Base-by-base conservation (phyloP, 2,888 invertebrate species). In the Prionchulus punctatus region DNA sequence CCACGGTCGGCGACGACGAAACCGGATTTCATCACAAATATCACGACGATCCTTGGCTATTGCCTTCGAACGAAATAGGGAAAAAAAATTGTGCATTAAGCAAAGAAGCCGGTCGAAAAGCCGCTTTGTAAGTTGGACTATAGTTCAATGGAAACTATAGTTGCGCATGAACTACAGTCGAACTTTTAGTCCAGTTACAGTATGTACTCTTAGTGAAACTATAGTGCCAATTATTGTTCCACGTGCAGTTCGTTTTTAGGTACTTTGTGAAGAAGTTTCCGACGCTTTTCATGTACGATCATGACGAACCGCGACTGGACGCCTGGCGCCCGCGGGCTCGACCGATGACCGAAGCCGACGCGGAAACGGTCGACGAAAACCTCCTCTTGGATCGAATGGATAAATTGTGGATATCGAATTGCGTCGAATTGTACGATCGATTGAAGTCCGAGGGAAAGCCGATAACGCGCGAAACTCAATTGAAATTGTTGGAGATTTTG, bases 21-120 rank as follows among this genome's bases (percentile, higher is more conserved):
- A 87, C 86, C 0, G 86, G 86, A n/a, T 78, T 86, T 1, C 85
- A 86, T 70, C 91, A 85, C 71, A 86, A 85, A 69, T 91, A 82
- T 70, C 85, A 86, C 65, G 91, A 92, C 78, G 92, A 92, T 74
- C 90, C 91, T 0, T 88, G 77, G 67, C 76, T 90, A 21, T 83
- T 83, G 62, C 90, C 90, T 0, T 72, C 76, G 58, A 85, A 84
- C 7, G 84, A 82, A 72, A 60, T 73, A 1, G 77, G 70, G 62
- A 82, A 86, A 47, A 76, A 88, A 60, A 75, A 79, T 0, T 89
- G 78, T 73, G 82, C 87, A 0, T 73, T 91, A 67, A 79, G 89
- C 0, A 83, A 84, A 62, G 89, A 90, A 71, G 79, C 88, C 2
- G 90, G 90, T 1, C 79, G 82, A 25, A 87, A 85, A 72, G 84